Evolutionary conservation across 2,113 vertebrate genomes (phyloP), one percentile per base, ranked within the genome.

Genomic region (Pterocles orientalis): DNA sequence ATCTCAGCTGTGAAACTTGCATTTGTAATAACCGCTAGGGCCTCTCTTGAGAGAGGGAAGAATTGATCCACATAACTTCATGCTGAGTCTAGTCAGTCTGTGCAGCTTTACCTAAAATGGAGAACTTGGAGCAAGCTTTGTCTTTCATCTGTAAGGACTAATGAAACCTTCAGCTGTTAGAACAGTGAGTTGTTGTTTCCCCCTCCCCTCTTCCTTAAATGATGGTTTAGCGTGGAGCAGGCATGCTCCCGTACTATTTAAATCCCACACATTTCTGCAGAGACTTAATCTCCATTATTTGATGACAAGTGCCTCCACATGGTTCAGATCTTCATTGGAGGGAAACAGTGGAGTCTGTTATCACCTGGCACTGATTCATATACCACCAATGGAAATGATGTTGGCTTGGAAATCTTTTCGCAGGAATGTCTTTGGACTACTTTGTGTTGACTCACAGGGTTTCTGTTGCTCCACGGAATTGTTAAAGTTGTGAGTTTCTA

Each of bases 41-140:
- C 51, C 43, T 48, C 58, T 76, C 10, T 48, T 34, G 53, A 62
- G 77, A 58, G 57, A 58, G 83, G 88, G 51, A 33, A 70, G 69
- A 89, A 84, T 51, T 66, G 83, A 90, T 89, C 48, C 34, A 68
- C 86, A 95, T 95, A 95, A 53, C 94, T 97, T 94, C 34, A 26
- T 89, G 86, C 65, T 95, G 92, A 95, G 71, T 60, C 80, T 64
- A 73, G 84, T 48, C 66, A 82, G 86, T 56, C 77, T 89, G 31
- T 92, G 91, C 84, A 95, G 12, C 94, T 92, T 97, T 97, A 86
- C 96, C 94, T 97, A 96, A 96, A 96, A 95, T 95, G 95, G 95
- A 92, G 83, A 94, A 83, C 88, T 97, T 82, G 60, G 33, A 91
- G 82, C 72, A 31, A 21, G 56, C 86, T 94, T 71, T 83, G 81